A percentile compares a stretch with the other conserved stretches of the same genome.
These are phyloP conservation scores for Araneus ventricosus DNA, from an alignment of 1,140 invertebrate genomes.

Conservation along the genomic window DNA sequence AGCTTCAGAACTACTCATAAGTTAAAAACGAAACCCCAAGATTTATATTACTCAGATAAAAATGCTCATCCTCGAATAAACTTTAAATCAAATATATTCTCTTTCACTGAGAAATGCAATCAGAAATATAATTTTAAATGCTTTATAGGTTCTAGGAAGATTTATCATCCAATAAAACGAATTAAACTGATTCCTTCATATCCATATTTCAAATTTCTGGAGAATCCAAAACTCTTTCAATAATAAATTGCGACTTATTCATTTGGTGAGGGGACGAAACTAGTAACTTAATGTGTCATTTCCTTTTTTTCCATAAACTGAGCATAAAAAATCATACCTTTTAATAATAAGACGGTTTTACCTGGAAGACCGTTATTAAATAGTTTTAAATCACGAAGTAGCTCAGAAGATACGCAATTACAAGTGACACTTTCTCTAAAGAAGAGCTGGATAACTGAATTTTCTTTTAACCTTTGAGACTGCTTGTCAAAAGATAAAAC, in stretches of 20 bases:
- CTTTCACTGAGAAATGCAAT: too few relatives aligned
- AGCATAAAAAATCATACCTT: not conserved
- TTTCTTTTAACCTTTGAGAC: slow-evolving; percentile 53
- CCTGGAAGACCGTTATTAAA: slow-evolving; percentile 4
- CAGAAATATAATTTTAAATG: too few relatives aligned
- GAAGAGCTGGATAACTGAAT: not conserved
- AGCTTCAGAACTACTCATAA: too few relatives aligned
- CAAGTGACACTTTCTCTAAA: slow-evolving; percentile 26
- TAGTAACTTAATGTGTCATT: not conserved
- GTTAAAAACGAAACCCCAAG: too few relatives aligned
- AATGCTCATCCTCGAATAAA: too few relatives aligned
- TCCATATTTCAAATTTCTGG: not conserved
- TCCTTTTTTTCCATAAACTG: not conserved
- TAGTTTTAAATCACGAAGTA: not conserved
- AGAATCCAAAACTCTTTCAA: not conserved
- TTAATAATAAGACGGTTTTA: not conserved
- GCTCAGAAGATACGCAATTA: slow-evolving; percentile 15
- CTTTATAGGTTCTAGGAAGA: too few relatives aligned
- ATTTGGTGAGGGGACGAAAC: not conserved
- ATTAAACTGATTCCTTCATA: not conserved
- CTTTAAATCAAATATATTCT: too few relatives aligned
- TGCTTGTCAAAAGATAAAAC: slow-evolving; percentile 57
- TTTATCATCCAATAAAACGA: too few relatives aligned
- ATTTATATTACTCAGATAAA: too few relatives aligned
- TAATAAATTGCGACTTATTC: not conserved